Evolutionary conservation across 2,888 invertebrate genomes (phyloP), one percentile per base, ranked within the genome.

Genomic region (Ditula angustiorana): DNA sequence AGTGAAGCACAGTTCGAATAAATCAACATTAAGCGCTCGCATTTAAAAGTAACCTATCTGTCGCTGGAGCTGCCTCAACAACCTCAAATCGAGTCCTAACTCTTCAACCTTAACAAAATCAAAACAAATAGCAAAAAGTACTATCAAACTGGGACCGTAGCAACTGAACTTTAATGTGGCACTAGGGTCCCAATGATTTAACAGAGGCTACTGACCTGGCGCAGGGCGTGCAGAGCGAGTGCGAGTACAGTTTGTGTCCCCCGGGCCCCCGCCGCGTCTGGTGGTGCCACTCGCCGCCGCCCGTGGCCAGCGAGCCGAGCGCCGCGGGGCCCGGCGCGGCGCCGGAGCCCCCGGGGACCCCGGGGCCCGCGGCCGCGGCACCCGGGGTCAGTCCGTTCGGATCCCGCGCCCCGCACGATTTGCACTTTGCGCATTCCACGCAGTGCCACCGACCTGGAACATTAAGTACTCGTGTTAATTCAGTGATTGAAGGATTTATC

Each of bases 391-490:
- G 70, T 58, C 93, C 94, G 70, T 87, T 82, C 1, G 94, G 92
- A 37, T 88, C 86, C 0, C 93, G 94, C 61, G 94, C 88, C 58
- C 94, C 94, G 80, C 95, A 95, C 63, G 94, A 94, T 80, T 94
- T 94, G 78, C 95, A 97, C 60, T 96, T 88, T 7, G 96, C 95
- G 81, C 97, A 97, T 73, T 95, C 95, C 64, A 95, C 95, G 85
- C 98, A 98, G 81, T 97, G 97, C 98, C 98, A 98, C 53, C 97
- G 95, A 35, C 94, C 95, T 95, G 77, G 1, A 74, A 71, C 8
- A 26, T n/a, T n/a, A n/a, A 37, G 16, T 16, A 4, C 2, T 13
- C n/a, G 23, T 16, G 23, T 47, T 46, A n/a, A 7, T 24, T 11
- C n/a, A n/a, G n/a, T n/a, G n/a, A n/a, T n/a, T n/a, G n/a, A n/a